A percentile compares a stretch with the other conserved stretches of the same genome.
phyloP scores from a whole-genome alignment of 2,888 invertebrate species.

The Melieria omissa region DNA sequence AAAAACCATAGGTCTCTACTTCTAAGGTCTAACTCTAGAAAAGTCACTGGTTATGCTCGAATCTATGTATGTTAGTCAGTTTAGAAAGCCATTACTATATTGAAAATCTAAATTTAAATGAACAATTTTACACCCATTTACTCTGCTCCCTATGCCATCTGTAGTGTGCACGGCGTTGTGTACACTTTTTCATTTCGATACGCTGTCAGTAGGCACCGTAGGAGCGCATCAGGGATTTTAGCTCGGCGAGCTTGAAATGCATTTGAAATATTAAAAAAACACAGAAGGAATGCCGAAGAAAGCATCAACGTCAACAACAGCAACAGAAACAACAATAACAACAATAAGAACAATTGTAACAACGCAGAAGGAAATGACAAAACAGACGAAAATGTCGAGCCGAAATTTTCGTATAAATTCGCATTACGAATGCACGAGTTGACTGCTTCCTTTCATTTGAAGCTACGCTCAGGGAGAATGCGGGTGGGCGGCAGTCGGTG shows the following conservation, averaged over 20 bases:
- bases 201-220: background rate
- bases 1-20: no score
- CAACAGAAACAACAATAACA: no score
- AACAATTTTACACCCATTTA: no score
- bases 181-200: constrained; percentile 58
- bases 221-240: background rate
- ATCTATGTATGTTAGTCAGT: no score
- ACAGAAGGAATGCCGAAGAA: constrained; percentile 30
- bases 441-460: constrained; percentile 58
- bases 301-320: background rate
- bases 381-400: constrained; percentile 48
- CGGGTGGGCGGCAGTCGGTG: constrained; percentile 19
- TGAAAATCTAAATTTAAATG: no score
- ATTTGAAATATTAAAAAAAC: constrained; percentile 34
- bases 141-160: background rate
- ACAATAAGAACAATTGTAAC: no score
- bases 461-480: constrained; percentile 20
- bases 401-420: constrained; percentile 56
- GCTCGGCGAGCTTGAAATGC: constrained; percentile 29
- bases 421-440: constrained; percentile 66
- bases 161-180: constrained; percentile 29
- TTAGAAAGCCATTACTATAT: no score
- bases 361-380: no score
- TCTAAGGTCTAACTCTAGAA: no score
- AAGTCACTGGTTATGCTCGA: no score